These are phyloP conservation scores for Neodiprion lecontei DNA, from an alignment of 1,140 invertebrate genomes.

Conservation along the genomic window DNA sequence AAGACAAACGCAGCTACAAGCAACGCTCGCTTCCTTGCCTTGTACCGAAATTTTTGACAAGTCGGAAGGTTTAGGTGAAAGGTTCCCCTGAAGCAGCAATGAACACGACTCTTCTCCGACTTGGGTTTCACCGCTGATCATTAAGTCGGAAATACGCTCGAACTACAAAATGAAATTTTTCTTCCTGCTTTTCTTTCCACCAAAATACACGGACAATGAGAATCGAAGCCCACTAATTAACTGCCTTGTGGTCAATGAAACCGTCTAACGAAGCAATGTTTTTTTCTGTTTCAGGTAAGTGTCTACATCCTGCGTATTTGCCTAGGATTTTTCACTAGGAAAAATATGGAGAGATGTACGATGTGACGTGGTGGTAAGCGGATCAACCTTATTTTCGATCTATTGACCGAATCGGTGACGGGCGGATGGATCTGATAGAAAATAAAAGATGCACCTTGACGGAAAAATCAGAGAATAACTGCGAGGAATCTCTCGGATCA, in stretches of 20 bases:
- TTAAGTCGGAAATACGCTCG: not conserved
- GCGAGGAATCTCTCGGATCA: not conserved
- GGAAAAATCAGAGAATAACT: not conserved
- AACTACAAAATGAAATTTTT: not conserved
- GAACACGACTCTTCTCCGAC: not conserved
- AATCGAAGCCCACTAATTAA: no score
- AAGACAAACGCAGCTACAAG: not conserved
- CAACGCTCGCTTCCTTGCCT: no score
- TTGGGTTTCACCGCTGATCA: not conserved
- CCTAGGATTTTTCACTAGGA: no score
- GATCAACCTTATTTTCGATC: not conserved
- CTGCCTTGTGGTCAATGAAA: no score
- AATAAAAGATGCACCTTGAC: not conserved
- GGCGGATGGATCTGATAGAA: not conserved
- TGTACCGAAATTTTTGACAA: not conserved
- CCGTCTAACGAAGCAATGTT: not conserved
- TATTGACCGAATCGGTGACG: not conserved
- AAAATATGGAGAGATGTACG: no score
- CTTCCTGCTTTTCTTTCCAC: not conserved
- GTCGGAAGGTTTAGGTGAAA: not conserved
- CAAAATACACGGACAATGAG: no score
- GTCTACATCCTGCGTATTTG: not conserved
- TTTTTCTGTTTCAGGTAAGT: slow-evolving; percentile 2
- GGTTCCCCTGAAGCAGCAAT: not conserved
- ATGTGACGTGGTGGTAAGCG: not conserved